Evolutionary conservation across 2,888 invertebrate species (phyloP).

Genomic region (Drosophila macrospina): DNA sequence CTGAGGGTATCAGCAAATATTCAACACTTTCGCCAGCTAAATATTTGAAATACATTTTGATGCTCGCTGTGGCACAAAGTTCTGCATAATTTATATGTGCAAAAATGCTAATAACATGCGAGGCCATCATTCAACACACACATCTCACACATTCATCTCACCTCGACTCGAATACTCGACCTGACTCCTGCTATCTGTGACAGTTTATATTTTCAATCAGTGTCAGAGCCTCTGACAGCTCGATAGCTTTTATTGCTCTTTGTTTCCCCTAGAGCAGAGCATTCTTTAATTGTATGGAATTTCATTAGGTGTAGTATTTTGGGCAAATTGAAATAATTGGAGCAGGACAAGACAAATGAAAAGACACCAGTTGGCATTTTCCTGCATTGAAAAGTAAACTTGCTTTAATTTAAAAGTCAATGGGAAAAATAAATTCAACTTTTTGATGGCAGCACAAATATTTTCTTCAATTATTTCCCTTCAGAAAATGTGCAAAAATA

Average conservation of each 20-base stretch:
- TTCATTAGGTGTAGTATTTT: constrained; percentile 39
- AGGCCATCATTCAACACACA: constrained; percentile 16
- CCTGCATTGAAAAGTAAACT: not conserved
- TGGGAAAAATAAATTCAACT: not conserved
- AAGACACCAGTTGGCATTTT: constrained; percentile 2
- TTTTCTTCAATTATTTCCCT: constrained; percentile 67
- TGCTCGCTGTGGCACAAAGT: constrained; percentile 30
- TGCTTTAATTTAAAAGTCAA: constrained; percentile 12
- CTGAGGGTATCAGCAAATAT: constrained; percentile 41
- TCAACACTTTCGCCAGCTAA: constrained; percentile 74
- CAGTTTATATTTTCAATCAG: constrained; percentile 75
- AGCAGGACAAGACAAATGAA: constrained; percentile 17
- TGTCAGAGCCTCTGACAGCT: constrained; percentile 64
- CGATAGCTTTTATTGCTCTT: constrained; percentile 63
- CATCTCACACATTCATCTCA: not conserved
- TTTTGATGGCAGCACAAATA: constrained; percentile 37
- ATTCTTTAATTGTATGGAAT: constrained; percentile 40
- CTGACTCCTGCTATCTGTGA: constrained; percentile 32
- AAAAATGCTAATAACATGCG: constrained; percentile 67
- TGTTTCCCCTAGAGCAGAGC: not conserved
- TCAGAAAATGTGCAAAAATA: constrained; percentile 43
- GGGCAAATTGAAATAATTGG: constrained; percentile 11
- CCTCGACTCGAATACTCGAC: constrained; percentile 1
- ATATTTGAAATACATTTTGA: constrained; percentile 66
- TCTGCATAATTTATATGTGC: constrained; percentile 73